A percentile compares a stretch with the other conserved stretches of the same genome.
phyloP scores from a whole-genome alignment of 2,888 invertebrate genomes.

The Pomacea canaliculata region DNA sequence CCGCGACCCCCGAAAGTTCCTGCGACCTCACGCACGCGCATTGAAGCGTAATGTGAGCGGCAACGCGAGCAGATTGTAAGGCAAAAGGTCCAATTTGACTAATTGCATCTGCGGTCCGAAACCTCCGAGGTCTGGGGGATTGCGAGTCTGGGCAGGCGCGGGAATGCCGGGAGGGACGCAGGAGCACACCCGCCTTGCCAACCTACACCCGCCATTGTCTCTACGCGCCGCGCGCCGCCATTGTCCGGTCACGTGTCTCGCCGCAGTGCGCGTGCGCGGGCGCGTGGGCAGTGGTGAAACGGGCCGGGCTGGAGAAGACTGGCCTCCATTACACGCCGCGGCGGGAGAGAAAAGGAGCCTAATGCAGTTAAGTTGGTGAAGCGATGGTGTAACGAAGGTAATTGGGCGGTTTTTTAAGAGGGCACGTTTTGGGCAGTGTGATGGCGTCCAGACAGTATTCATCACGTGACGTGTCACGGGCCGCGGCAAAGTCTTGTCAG shows the following conservation, averaged over 20 bases:
- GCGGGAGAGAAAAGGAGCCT: slow-evolving; percentile 16
- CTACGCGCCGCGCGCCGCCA: slow-evolving; percentile 1
- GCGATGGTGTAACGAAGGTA: slow-evolving; percentile 8
- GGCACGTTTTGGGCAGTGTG: slow-evolving; percentile 2
- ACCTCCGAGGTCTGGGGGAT: slow-evolving; percentile 5
- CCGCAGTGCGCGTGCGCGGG: slow-evolving; percentile 8
- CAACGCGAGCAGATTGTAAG: slow-evolving; percentile 24
- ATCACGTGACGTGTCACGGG: too few species aligned
- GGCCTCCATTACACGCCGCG: slow-evolving; percentile 20
- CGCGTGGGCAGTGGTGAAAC: slow-evolving; percentile 17
- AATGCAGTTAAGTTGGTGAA: slow-evolving; percentile 27
- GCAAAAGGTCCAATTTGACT: slow-evolving; percentile 29
- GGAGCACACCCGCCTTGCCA: background rate
- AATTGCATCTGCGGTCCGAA: slow-evolving; percentile 23
- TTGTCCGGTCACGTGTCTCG: slow-evolving; percentile 24
- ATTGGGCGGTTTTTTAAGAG: slow-evolving; percentile 10
- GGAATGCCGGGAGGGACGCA: background rate
- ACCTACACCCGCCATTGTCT: background rate
- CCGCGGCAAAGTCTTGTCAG: too few species aligned
- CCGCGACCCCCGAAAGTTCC: slow-evolving; percentile 18
- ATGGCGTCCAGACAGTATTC: background rate
- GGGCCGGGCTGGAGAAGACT: slow-evolving; percentile 1
- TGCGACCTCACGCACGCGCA: slow-evolving; percentile 24
- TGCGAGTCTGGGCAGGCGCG: background rate
- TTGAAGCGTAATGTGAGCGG: slow-evolving; percentile 20